Evolutionary conservation across 2,797 vertebrate species (phyloP).

Genomic region (Chelmon rostratus): DNA sequence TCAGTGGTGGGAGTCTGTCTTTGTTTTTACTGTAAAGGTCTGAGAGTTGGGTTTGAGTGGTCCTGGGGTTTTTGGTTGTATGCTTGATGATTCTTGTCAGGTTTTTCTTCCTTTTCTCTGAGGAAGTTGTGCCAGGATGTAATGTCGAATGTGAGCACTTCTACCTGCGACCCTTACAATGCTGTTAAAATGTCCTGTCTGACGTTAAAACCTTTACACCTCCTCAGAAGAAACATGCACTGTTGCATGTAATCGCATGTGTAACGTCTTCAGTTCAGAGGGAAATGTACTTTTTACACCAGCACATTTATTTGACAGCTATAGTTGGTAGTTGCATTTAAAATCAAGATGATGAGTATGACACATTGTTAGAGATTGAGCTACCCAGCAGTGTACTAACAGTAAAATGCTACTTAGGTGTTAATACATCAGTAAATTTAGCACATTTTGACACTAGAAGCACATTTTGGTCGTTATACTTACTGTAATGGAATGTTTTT

Average conservation of each 20-base stretch:
- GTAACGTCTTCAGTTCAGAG: background rate
- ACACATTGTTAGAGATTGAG: background rate
- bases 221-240: too few species aligned
- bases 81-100: too few species aligned
- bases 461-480: background rate
- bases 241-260: background rate
- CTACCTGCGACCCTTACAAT: too few species aligned
- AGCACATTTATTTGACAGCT: background rate
- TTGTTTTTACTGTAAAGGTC: too few species aligned
- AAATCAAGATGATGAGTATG: background rate
- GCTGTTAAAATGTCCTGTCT: too few species aligned
- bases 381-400: background rate
- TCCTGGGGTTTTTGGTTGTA: too few species aligned
- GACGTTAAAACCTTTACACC: too few species aligned
- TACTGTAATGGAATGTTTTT: background rate
- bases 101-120: too few species aligned
- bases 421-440: background rate
- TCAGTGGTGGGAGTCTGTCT: too few species aligned
- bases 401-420: background rate
- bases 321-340: slow-evolving; percentile 1
- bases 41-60: too few species aligned
- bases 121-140: too few species aligned
- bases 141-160: too few species aligned
- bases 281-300: background rate
- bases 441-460: background rate